These are phyloP conservation scores for Callinectes sapidus DNA, from an alignment of 2,888 invertebrate genomes.

Conservation along the genomic window DNA sequence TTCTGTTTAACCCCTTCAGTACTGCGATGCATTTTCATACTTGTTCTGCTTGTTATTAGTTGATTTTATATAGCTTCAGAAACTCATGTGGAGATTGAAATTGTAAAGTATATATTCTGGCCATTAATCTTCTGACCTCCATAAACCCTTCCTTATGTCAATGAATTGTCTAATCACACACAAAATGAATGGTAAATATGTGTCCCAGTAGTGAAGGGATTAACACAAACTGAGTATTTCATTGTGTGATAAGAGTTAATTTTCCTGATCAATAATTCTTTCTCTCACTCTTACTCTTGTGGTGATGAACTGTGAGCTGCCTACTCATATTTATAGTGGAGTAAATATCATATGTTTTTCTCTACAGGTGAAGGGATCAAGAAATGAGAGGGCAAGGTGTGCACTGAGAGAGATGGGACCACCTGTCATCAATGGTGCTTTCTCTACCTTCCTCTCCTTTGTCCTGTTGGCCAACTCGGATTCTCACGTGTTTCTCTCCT, in stretches of 20 bases:
- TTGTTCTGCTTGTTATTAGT: no score
- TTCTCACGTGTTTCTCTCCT: slow-evolving; percentile 75
- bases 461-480: slow-evolving; percentile 74
- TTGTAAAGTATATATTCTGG: no score
- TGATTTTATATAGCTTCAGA: no score
- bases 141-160: no score
- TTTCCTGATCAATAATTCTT: neutral
- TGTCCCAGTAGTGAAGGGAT: no score
- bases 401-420: slow-evolving; percentile 84
- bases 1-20: no score
- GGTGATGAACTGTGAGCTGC: neutral
- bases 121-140: no score
- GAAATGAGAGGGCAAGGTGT: slow-evolving; percentile 78
- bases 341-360: neutral
- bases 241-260: neutral
- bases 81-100: no score
- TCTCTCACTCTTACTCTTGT: neutral
- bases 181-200: no score
- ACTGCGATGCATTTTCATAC: no score
- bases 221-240: neutral
- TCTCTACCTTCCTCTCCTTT: slow-evolving; percentile 76
- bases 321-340: neutral
- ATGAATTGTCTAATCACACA: no score
- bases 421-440: slow-evolving; percentile 75
- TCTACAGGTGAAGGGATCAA: slow-evolving; percentile 55